phyloP scores from a whole-genome alignment of 1,140 invertebrate species.

The Neoseiulus cucumeris region DNA sequence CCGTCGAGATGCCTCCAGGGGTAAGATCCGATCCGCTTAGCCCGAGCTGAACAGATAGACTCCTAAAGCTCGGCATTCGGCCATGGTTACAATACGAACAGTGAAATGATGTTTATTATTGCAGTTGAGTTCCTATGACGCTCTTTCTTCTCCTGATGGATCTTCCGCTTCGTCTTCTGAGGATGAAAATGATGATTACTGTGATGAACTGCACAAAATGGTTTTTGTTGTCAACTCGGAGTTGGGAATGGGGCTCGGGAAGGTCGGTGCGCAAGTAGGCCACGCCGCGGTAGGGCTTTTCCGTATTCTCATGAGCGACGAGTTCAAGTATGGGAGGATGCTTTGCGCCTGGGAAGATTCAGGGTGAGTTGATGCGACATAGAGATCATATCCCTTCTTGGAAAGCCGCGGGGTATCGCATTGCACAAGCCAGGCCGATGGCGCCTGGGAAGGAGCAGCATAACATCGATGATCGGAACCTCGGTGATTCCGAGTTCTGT shows the following conservation, averaged over 20 bases:
- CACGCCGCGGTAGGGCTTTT: conserved; percentile 40
- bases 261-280: conserved; percentile 40
- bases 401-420: too few species aligned
- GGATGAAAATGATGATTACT: conserved; percentile 25
- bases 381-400: too few species aligned
- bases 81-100: too few species aligned
- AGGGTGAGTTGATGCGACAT: conserved; percentile 31
- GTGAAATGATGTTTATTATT: not conserved
- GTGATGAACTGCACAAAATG: conserved; percentile 36
- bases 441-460: too few species aligned
- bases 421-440: too few species aligned
- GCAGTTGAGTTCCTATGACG: not conserved
- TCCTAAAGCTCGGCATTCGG: too few species aligned
- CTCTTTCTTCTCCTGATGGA: conserved; percentile 3
- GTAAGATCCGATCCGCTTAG: not conserved
- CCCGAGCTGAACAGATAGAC: too few species aligned
- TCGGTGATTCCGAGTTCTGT: too few species aligned
- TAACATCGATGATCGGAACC: too few species aligned
- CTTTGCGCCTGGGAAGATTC: conserved; percentile 33
- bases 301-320: conserved; percentile 28
- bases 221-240: conserved; percentile 40
- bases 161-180: conserved; percentile 10
- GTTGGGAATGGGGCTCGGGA: conserved; percentile 40
- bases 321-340: conserved; percentile 29
- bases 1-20: not conserved